Evolutionary conservation across 2,797 vertebrate species (phyloP).

Genomic region (Synaphobranchus kaupii): DNA sequence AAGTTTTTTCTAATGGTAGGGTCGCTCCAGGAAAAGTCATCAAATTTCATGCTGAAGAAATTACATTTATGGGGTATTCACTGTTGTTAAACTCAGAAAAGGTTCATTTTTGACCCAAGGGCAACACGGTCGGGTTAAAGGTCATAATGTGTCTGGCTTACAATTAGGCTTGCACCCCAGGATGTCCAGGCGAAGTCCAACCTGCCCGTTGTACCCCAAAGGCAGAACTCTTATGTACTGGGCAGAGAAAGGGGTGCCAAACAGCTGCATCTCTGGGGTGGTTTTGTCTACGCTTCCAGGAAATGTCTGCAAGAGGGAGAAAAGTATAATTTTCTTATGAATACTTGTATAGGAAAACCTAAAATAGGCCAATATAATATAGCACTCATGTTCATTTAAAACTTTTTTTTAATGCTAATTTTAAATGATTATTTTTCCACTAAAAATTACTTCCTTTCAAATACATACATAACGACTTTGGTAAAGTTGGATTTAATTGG

Average conservation of each 20-base stretch:
- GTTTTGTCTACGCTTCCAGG: slow-evolving; percentile 64
- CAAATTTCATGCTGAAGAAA: too few species aligned
- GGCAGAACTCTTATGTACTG: slow-evolving; percentile 67
- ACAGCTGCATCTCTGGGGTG: slow-evolving; percentile 64
- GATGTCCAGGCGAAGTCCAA: slow-evolving; percentile 73
- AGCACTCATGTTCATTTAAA: too few species aligned
- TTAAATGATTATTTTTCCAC: neutral
- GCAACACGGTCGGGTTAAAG: neutral
- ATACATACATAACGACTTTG: neutral
- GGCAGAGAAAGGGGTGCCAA: slow-evolving; percentile 69
- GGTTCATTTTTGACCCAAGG: too few species aligned
- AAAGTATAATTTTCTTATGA: neutral
- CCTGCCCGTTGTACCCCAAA: slow-evolving; percentile 55
- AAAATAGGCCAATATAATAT: too few species aligned
- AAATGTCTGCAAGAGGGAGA: slow-evolving; percentile 59
- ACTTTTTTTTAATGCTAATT: neutral
- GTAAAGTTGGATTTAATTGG: neutral
- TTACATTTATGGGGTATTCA: too few species aligned
- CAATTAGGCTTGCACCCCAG: slow-evolving; percentile 75
- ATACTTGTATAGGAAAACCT: neutral
- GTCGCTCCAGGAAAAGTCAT: too few species aligned
- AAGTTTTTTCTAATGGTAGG: too few species aligned
- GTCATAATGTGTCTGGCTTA: slow-evolving; percentile 46
- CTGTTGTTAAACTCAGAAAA: too few species aligned
- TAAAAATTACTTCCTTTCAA: neutral